Conservation (phyloP, 2,888 invertebrate genomes). For the Sialis lutaria region DNA sequence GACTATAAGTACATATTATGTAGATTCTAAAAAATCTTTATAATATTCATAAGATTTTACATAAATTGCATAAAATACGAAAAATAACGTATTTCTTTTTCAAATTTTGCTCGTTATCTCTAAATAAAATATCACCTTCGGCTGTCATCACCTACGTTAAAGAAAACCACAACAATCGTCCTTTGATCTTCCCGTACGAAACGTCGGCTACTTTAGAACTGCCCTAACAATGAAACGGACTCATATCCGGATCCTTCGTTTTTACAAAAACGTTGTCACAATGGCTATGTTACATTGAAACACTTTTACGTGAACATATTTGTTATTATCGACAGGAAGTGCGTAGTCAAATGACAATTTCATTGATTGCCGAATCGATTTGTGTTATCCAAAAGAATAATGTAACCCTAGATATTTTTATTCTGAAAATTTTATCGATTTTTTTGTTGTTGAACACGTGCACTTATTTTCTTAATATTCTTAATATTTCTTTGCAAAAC, state of each 20-base stretch:
- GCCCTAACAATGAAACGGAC: neutral
- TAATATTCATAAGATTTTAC: too few relatives aligned
- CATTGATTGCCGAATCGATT: neutral
- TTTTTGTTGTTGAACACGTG: too few relatives aligned
- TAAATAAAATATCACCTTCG: neutral
- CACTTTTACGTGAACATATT: neutral
- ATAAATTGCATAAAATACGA: too few relatives aligned
- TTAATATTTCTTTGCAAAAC: too few relatives aligned
- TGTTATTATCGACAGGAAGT: neutral
- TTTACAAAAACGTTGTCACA: neutral
- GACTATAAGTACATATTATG: too few relatives aligned
- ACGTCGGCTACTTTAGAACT: neutral
- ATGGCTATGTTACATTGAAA: neutral
- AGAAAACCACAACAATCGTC: conserved; percentile 1
- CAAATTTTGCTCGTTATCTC: too few relatives aligned
- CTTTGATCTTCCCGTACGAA: neutral
- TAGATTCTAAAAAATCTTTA: too few relatives aligned
- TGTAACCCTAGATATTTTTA: too few relatives aligned
- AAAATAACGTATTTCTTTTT: too few relatives aligned
- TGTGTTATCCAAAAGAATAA: too few relatives aligned
- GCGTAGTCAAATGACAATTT: neutral
- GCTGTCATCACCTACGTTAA: conserved; percentile 1
- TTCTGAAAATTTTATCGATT: too few relatives aligned
- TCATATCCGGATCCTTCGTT: neutral
- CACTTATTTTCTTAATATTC: too few relatives aligned